Conservation (phyloP, 2,888 invertebrate species). For the Antheraea assamensis region DNA sequence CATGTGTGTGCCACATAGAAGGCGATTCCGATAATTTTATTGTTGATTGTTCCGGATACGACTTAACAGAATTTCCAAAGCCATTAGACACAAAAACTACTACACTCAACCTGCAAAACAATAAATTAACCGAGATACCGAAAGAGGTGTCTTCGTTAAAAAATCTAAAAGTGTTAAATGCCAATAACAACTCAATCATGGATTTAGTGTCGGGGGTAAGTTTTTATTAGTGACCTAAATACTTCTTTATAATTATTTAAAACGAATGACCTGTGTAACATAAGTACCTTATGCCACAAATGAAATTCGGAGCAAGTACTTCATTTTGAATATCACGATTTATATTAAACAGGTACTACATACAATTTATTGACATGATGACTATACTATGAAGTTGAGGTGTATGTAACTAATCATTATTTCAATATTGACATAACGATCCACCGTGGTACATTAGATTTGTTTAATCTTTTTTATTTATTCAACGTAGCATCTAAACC, state of each 20-base stretch:
- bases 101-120: conserved; percentile 66
- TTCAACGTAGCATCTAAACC: neutral
- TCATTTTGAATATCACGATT: neutral
- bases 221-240: conserved; percentile 25
- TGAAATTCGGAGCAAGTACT: neutral
- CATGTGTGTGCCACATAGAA: conserved; percentile 66
- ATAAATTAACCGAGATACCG: conserved; percentile 67
- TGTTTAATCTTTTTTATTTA: neutral
- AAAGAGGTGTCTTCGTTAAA: conserved; percentile 61
- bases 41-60: conserved; percentile 76
- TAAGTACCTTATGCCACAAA: neutral
- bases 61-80: conserved; percentile 74
- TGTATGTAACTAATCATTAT: neutral
- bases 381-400: neutral
- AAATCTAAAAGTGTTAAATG: conserved; percentile 62
- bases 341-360: no score
- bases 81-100: conserved; percentile 63
- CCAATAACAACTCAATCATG: conserved; percentile 64
- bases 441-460: neutral
- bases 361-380: neutral
- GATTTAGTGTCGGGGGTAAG: conserved; percentile 67
- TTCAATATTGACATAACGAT: neutral
- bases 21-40: conserved; percentile 55
- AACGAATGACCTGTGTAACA: neutral
- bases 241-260: conserved; percentile 1